phyloP scores from a whole-genome alignment of 2,113 vertebrate species.

The Calidris pugnax region DNA sequence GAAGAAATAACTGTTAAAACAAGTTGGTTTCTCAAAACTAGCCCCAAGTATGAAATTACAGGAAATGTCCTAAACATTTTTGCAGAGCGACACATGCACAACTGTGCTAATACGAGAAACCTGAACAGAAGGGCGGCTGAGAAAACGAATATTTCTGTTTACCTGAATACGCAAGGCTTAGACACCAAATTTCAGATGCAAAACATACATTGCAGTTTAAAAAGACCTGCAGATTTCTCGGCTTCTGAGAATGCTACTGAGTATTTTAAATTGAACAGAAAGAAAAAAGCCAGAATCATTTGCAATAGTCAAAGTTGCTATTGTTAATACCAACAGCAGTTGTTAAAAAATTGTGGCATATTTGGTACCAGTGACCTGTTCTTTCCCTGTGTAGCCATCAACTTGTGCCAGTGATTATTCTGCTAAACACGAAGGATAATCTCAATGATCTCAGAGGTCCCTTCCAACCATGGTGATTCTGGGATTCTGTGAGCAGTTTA shows the following conservation, averaged over 20 bases:
- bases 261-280: neutral
- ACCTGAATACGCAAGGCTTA: neutral
- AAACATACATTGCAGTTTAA: neutral
- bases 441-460: too few species aligned
- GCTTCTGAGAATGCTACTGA: neutral
- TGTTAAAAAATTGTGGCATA: neutral
- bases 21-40: conserved; percentile 40
- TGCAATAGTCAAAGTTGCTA: neutral
- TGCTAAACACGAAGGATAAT: neutral
- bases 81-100: neutral
- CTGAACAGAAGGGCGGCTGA: neutral
- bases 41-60: neutral
- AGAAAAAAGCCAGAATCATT: neutral
- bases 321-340: neutral
- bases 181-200: neutral
- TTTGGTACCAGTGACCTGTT: neutral
- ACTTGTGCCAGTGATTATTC: neutral
- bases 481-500: neutral
- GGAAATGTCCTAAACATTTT: conserved; percentile 34
- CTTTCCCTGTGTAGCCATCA: neutral
- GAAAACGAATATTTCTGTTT: neutral
- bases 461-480: too few species aligned
- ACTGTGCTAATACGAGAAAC: neutral
- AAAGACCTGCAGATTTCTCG: neutral
- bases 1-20: conserved; percentile 47